Conservation (phyloP, 2,888 invertebrate species). For the Aromia moschata region DNA sequence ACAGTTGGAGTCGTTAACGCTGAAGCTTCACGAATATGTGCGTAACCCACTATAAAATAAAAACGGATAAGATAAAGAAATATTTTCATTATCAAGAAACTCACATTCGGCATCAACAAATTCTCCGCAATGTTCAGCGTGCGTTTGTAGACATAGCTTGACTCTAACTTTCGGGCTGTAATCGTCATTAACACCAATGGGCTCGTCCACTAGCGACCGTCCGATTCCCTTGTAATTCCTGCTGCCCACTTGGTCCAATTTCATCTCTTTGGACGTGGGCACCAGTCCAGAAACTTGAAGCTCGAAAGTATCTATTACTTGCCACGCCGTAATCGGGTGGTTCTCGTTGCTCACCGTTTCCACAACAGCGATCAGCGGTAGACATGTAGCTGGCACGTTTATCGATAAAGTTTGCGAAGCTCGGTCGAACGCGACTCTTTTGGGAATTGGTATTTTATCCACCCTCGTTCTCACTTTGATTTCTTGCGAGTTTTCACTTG, state of each 20-base stretch:
- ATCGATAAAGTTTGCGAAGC: conserved; percentile 79
- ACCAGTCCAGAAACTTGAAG: conserved; percentile 76
- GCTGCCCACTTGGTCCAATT: conserved; percentile 71
- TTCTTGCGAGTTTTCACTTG: conserved; percentile 88
- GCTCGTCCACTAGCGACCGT: conserved; percentile 67
- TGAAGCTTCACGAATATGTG: conserved; percentile 82
- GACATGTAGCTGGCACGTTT: conserved; percentile 80
- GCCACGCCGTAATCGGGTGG: conserved; percentile 70
- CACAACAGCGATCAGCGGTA: conserved; percentile 79
- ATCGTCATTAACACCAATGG: conserved; percentile 70
- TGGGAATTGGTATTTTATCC: conserved; percentile 81
- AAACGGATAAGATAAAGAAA: conserved; percentile 8
- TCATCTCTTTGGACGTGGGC: conserved; percentile 76
- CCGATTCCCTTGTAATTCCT: conserved; percentile 62
- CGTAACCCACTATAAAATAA: conserved; percentile 75
- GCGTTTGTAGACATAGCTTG: conserved; percentile 82
- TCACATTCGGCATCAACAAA: conserved; percentile 85
- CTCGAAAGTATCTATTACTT: conserved; percentile 77
- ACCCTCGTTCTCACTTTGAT: conserved; percentile 84
- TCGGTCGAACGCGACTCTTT: conserved; percentile 85
- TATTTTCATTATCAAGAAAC: conserved; percentile 55
- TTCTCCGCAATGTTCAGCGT: conserved; percentile 84
- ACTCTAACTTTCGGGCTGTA: conserved; percentile 77
- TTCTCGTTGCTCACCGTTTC: conserved; percentile 74
- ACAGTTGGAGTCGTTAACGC: conserved; percentile 80